Evolutionary conservation across 2,797 vertebrate species (phyloP).

Genomic region (Avahi laniger): DNA sequence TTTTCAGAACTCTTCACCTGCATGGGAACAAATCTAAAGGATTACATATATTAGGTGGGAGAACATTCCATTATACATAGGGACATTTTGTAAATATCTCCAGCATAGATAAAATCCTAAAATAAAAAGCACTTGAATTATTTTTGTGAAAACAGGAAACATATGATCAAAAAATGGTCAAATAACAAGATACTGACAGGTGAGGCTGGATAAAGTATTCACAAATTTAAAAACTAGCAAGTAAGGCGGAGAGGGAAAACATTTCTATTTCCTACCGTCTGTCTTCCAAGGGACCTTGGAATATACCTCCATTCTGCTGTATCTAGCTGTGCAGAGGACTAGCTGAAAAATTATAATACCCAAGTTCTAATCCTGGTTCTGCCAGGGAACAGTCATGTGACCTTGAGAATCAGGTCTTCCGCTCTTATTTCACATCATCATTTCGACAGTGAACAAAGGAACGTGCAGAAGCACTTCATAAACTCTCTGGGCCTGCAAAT

Average conservation of each 20-base stretch:
- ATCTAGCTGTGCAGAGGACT: neutral
- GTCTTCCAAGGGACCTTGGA: neutral
- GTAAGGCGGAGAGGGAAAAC: neutral
- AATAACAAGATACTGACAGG: neutral
- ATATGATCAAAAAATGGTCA: neutral
- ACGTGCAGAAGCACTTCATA: neutral
- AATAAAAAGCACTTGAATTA: neutral
- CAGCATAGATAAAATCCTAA: neutral
- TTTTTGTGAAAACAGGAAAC: neutral
- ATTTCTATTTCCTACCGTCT: neutral
- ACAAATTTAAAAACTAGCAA: neutral
- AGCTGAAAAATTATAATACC: neutral
- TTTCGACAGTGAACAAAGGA: neutral
- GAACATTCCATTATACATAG: neutral
- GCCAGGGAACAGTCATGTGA: neutral
- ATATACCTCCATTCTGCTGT: neutral
- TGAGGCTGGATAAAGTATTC: neutral
- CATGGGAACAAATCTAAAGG: neutral
- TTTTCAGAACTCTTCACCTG: neutral
- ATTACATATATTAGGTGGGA: neutral
- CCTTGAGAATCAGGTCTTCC: neutral
- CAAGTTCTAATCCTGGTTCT: neutral
- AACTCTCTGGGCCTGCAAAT: neutral
- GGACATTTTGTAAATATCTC: constrained; percentile 3
- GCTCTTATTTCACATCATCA: neutral